These are phyloP conservation scores for Atherinomorus stipes DNA, from an alignment of 2,113 vertebrate species.

Conservation along the genomic window DNA sequence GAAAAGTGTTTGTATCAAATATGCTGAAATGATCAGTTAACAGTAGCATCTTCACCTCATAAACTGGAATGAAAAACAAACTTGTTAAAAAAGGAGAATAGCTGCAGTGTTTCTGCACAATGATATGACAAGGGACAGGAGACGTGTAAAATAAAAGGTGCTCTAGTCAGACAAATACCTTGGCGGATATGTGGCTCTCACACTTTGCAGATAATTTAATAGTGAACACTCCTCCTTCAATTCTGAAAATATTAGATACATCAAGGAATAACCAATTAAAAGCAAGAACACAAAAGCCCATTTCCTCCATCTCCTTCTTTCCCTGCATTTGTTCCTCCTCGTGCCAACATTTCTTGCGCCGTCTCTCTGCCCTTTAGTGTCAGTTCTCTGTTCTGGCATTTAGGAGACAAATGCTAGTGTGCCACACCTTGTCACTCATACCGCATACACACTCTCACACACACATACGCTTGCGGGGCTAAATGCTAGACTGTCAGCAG, in stretches of 20 bases:
- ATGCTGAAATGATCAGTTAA: constrained; percentile 7
- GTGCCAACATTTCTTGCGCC: constrained; percentile 11
- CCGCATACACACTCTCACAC: constrained; percentile 21
- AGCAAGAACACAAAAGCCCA: constrained; percentile 25
- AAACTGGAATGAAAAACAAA: constrained; percentile 15
- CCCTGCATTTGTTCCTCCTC: not conserved
- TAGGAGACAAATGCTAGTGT: constrained; percentile 80
- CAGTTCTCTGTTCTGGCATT: constrained; percentile 79
- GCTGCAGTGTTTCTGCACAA: constrained; percentile 13
- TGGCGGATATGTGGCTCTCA: constrained; percentile 10
- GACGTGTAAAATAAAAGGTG: constrained; percentile 34
- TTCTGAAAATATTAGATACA: constrained; percentile 45
- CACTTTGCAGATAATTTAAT: not conserved
- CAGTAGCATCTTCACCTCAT: not conserved
- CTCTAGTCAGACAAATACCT: constrained; percentile 30
- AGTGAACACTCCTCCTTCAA: constrained; percentile 12
- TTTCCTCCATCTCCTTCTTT: constrained; percentile 18
- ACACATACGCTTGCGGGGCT: constrained; percentile 11
- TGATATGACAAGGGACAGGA: constrained; percentile 31
- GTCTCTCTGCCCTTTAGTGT: constrained; percentile 75
- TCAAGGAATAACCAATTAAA: constrained; percentile 43
- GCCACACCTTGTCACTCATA: constrained; percentile 78
- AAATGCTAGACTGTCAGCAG: constrained; percentile 75
- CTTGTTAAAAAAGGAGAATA: constrained; percentile 31
- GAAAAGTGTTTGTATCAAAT: constrained; percentile 18